Base-by-base conservation (phyloP, 2,888 invertebrate species). In the Platycheirus albimanus region DNA sequence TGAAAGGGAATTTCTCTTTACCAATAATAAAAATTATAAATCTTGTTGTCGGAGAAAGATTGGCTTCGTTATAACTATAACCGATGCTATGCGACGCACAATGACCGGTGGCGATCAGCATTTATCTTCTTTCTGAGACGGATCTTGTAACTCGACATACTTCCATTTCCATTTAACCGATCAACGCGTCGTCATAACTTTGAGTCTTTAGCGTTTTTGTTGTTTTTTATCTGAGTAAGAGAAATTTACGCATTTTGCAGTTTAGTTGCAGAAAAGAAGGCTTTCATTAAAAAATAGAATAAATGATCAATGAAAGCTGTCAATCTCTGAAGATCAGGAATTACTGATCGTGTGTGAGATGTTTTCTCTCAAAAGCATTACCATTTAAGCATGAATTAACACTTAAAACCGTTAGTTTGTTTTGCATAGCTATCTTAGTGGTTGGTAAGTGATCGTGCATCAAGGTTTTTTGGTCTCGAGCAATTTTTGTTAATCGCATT, bases 1-100 rank as follows among this genome's bases (percentile, higher is more conserved):
- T 69, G 72, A 83, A 83, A 83, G 83, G 83, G 83, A 83, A 78
- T 83, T 83, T 83, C 83, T 83, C 83, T 83, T 83, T 69, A 63
- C 63, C 67, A 81, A 76, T 66, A 76, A 66, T 47, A 45, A 36
- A 3, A 24, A 24, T 13, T 13, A 58, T 20, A 36, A n/a, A 15
- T 64, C 30, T n/a, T n/a, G n/a, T 51, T 19, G 6, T n/a, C 43
- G 10, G 63, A 45, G 30, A 45, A 64, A 71, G 41, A 72, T 43
- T 41, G 20, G 13, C n/a, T 36, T 24, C 3, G 6, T 24, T n/a
- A n/a, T n/a, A n/a, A 6, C 24, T 6, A 24, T 24, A 3, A 6
- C 3, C 24, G 6, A 3, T 24, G 24, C 6, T 24, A 6, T 24
- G 30, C 1, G 30, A 33, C 30, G 8, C 30, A 8, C 5, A 8